Evolutionary conservation across 1,140 invertebrate genomes (phyloP).

Genomic region (Drosophila tropicalis): DNA sequence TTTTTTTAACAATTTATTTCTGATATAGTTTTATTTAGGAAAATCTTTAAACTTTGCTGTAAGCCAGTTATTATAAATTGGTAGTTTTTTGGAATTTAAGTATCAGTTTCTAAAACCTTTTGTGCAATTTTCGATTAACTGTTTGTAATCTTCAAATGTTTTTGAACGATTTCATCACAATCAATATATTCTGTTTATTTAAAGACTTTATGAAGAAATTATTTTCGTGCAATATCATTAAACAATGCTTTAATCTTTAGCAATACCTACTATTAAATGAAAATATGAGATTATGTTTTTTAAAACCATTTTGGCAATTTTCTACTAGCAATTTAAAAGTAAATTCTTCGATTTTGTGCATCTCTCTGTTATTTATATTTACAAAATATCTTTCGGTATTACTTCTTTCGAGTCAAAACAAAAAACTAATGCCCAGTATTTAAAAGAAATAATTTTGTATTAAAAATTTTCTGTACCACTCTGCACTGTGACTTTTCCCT

Average conservation of each 20-base stretch:
- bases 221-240: not conserved
- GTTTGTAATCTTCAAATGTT: no score
- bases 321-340: not conserved
- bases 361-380: slow-evolving; percentile 47
- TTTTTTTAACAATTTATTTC: no score
- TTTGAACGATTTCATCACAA: no score
- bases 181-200: no score
- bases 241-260: not conserved
- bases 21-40: no score
- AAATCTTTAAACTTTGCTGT: no score
- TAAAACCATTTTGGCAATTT: no score
- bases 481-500: slow-evolving; percentile 58
- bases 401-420: slow-evolving; percentile 23
- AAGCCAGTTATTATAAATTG: no score
- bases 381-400: slow-evolving; percentile 43
- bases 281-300: no score
- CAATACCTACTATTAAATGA: no score
- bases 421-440: slow-evolving; percentile 13
- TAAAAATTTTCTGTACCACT: slow-evolving; percentile 1
- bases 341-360: not conserved
- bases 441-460: not conserved
- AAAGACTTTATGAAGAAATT: no score
- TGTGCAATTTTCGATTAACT: no score
- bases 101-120: not conserved
- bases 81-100: not conserved